Percentiles rank a stretch among this genome's conserved stretches.
phyloP scores from a whole-genome alignment of 2,113 vertebrate species.

The Pelecanus crispus region DNA sequence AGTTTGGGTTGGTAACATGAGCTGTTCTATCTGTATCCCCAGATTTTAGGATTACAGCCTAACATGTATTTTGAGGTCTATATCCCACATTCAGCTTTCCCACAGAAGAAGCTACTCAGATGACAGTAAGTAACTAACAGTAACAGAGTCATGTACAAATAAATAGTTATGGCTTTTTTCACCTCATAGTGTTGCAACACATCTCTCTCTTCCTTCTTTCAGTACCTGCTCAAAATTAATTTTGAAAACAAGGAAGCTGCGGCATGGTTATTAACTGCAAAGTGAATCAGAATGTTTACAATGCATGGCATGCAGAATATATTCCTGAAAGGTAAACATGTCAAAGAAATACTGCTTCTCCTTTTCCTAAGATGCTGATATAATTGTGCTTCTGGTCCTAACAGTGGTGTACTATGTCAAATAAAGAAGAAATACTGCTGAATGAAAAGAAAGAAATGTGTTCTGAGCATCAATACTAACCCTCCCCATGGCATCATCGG shows the following conservation, averaged over 20 bases:
- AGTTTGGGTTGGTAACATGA: not conserved
- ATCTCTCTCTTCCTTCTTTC: not conserved
- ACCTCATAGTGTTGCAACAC: not conserved
- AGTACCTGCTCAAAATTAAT: not conserved
- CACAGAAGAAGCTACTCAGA: not conserved
- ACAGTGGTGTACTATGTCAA: not conserved
- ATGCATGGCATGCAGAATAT: not conserved
- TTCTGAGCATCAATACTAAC: not conserved
- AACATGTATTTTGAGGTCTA: not conserved
- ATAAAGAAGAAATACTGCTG: not conserved
- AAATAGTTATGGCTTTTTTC: not conserved
- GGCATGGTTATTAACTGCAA: not conserved
- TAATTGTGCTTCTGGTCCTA: not conserved
- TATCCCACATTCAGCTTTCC: not conserved
- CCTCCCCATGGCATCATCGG: accelerated
- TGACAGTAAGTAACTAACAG: not conserved
- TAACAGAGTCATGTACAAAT: not conserved
- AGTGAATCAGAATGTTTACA: not conserved
- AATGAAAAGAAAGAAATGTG: not conserved
- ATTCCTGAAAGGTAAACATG: not conserved
- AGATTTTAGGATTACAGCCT: not conserved
- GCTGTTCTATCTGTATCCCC: not conserved
- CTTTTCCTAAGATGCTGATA: not conserved
- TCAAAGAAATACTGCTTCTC: not conserved
- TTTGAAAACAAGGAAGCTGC: not conserved